Base-by-base conservation (phyloP, 2,113 vertebrate genomes). In the Lepus europaeus region DNA sequence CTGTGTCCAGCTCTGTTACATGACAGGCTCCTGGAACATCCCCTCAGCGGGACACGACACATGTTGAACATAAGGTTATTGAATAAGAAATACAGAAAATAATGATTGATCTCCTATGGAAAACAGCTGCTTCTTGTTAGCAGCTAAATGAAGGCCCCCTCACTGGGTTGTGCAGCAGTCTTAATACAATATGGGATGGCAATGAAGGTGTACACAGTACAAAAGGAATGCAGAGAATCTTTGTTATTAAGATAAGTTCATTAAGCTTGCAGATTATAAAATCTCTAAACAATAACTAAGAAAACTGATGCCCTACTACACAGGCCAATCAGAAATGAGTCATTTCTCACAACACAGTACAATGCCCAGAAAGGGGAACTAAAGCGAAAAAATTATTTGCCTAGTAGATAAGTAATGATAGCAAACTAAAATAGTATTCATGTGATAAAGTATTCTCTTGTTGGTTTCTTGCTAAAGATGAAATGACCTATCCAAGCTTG, bases 51-150 rank as follows among this genome's bases (percentile, higher is more conserved):
- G 98, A 84, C 9, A 12, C 4, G 91, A 94, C 94, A 96, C 92
- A 85, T 82, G 31, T 91, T 95, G 93, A 96, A 98, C 96, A 93
- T 93, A 95, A 96, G 84, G 93, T 93, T 96, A 90, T 2, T 94
- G 93, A 97, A 94, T 96, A 95, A 97, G 96, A 91, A 95, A 93
- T 92, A 85, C 49, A 90, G 90, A 96, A 93, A 91, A 93, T 94
- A 96, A 97, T 70, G 66, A 96, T 94, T 96, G 97, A 97, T 98
- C 79, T 84, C 83, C 74, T 61, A 66, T 92, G 77, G 97, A 92
- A 98, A 97, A 96, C 93, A 98, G 96, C 96, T 98, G 96, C 7
- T 68, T 97, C 98, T 96, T 92, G 91, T 97, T 90, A 96, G 91
- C 92, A 95, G 91, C 73, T 96, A 95, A 96, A 95, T 64, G 96